A percentile compares a stretch with the other conserved stretches of the same genome.
Evolutionary conservation across 2,113 vertebrate genomes (phyloP).

Genomic region (Chionomys nivalis): DNA sequence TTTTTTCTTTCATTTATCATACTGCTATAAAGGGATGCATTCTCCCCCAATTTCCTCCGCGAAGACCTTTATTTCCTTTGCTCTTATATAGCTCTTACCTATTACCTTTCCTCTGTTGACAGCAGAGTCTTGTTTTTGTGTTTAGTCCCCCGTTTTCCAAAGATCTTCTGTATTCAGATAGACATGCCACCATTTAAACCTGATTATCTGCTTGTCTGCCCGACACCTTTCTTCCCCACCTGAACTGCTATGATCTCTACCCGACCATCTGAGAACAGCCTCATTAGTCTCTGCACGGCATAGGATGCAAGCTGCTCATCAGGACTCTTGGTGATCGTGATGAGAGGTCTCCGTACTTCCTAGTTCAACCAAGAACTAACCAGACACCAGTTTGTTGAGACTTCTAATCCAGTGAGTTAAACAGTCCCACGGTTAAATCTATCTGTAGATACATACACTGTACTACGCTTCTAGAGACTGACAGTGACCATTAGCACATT

Average conservation of each 20-base stretch:
- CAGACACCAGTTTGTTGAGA: background rate
- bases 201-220: background rate
- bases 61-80: background rate
- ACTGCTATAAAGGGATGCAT: background rate
- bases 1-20: conserved; percentile 16
- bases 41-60: background rate
- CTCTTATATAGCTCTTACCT: background rate
- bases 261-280: background rate
- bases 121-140: background rate
- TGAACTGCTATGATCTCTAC: background rate
- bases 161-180: background rate
- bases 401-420: background rate
- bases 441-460: background rate
- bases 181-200: background rate
- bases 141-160: background rate
- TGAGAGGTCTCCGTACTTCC: background rate
- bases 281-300: background rate
- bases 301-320: background rate
- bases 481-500: background rate
- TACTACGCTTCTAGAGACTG: background rate
- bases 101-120: background rate
- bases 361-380: background rate
- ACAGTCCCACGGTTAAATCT: background rate
- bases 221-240: background rate
- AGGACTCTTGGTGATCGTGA: background rate